Evolutionary conservation across 2,888 invertebrate species (phyloP), one percentile per base, ranked within the genome.

Genomic region (Acanthacorydalis orientalis): DNA sequence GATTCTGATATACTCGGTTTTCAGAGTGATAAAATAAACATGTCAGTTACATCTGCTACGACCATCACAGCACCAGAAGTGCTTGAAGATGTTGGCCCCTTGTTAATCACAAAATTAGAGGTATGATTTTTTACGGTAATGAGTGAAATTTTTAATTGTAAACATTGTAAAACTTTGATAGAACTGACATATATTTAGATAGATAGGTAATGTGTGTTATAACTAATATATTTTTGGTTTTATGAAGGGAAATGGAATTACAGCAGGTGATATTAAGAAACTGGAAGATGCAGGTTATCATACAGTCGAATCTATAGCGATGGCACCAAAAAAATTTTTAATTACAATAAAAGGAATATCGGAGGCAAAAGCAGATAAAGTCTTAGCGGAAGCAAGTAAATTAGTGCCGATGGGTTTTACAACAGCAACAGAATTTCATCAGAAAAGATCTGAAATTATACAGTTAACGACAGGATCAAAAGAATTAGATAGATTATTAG

Each of bases 381-480:
- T 96, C 53, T 60, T 91, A 49, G 74, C 76, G 3, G 96, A 95
- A 68, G 93, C 96, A 2, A 77, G 82, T 0, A 98, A 97, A 64
- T 64, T 92, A 37, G 91, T 97, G 1, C 91, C 92, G 0, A 91
- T 98, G 87, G 97, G 97, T 0, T 99, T 99, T 60, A 95, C 93
- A 6, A 95, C 96, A 31, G 98, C 98, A 0, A 89, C 93, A 4
- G 92, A 92, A 57, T 88, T 95, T 62, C 92, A 96, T 64, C 85
- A 88, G 60, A 93, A 90, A 64, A 76, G 98, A 52, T 83, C 95
- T 4, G 96, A 98, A 65, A 87, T 97, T 46, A 91, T 98, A 47
- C 88, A 87, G 62, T 66, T 98, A 9, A 90, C 93, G 1, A 96
- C 96, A 3, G 97, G 97, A 1, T 93, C 95, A 0, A 87, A 85